These are phyloP conservation scores for Mandrillus leucophaeus DNA, from an alignment of 2,113 vertebrate species.

Conservation along the genomic window DNA sequence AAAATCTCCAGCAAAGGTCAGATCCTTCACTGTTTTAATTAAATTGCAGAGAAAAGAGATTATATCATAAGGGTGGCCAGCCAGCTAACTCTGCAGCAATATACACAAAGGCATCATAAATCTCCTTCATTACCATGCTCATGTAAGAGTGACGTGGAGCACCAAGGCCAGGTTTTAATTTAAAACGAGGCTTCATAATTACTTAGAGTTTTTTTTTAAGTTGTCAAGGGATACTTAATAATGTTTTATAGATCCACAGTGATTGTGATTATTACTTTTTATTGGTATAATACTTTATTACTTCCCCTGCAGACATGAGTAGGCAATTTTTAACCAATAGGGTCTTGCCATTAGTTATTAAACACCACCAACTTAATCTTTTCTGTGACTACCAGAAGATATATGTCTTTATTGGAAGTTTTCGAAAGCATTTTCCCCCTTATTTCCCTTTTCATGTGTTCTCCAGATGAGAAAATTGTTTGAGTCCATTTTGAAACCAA, in stretches of 20 bases:
- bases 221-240: constrained; percentile 67
- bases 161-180: not conserved
- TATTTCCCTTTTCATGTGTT: constrained; percentile 14
- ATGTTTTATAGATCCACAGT: constrained; percentile 53
- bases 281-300: constrained; percentile 57
- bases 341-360: not conserved
- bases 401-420: not conserved
- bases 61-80: constrained; percentile 78
- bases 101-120: constrained; percentile 36
- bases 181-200: constrained; percentile 57
- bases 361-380: not conserved
- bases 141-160: not conserved
- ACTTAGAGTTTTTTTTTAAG: constrained; percentile 29
- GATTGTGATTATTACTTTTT: constrained; percentile 56
- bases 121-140: constrained; percentile 6
- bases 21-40: constrained; percentile 84
- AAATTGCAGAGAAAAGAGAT: constrained; percentile 83
- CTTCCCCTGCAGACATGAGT: constrained; percentile 43
- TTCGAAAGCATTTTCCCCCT: not conserved
- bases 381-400: constrained; percentile 9
- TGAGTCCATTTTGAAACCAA: constrained; percentile 43
- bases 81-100: constrained; percentile 16
- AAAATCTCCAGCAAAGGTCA: constrained; percentile 86
- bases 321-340: constrained; percentile 26
- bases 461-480: constrained; percentile 2